Conservation (phyloP, 2,113 vertebrate genomes). For the Pygoscelis antarcticus region DNA sequence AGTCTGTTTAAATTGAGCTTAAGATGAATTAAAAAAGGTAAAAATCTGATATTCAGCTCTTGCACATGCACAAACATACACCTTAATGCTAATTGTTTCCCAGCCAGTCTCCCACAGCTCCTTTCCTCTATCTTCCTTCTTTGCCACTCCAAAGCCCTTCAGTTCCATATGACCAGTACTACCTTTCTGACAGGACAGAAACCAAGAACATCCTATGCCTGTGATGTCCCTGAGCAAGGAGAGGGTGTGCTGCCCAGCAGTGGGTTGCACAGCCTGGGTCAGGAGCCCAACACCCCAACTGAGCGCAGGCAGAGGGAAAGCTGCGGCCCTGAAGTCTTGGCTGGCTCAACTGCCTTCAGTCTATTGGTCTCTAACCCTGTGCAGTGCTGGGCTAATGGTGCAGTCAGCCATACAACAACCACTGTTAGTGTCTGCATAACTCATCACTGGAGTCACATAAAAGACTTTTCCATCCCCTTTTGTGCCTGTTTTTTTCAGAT, state of each 20-base stretch:
- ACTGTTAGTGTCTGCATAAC: not conserved
- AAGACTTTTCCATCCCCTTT: not conserved
- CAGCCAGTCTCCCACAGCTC: not conserved
- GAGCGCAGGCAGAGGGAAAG: not conserved
- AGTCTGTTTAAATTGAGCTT: not conserved
- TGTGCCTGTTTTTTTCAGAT: not conserved
- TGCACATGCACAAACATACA: not conserved
- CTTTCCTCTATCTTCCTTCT: not conserved
- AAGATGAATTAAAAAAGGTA: not conserved
- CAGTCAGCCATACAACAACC: not conserved
- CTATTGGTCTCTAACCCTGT: accelerated
- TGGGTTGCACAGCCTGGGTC: not conserved
- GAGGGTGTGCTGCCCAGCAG: not conserved
- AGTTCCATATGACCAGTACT: not conserved
- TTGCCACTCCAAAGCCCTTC: not conserved
- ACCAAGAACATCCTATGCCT: not conserved
- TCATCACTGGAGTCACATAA: not conserved
- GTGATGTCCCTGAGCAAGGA: not conserved
- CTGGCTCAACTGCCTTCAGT: not conserved
- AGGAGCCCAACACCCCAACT: not conserved
- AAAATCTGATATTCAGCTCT: not conserved
- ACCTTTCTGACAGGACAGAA: not conserved
- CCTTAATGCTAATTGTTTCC: not conserved
- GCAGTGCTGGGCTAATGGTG: not conserved
- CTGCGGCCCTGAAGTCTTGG: not conserved